Evolutionary conservation across 2,113 vertebrate genomes (phyloP), one percentile per base, ranked within the genome.

Genomic region (Lutjanus erythropterus): DNA sequence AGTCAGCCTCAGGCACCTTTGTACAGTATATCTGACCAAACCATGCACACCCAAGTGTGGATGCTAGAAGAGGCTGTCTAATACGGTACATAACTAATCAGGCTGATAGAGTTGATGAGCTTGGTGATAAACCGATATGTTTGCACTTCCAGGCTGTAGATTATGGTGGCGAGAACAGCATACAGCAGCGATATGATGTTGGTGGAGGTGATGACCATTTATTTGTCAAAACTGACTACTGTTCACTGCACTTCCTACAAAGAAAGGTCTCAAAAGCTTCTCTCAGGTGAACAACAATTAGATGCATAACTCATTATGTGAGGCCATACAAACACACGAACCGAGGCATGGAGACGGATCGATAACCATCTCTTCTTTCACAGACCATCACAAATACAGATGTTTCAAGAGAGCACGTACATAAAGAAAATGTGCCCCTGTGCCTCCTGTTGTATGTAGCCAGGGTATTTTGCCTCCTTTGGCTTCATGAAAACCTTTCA

Each of bases 351-450:
- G 18, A 68, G 59, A 60, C 11, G 37, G 62, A 89, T 90, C 83
- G 19, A 86, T 89, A 87, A 35, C 49, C 55, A 67, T 70, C 58
- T 74, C 42, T 49, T 61, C 7, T n/a, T 77, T 80, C 68, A 61
- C 60, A 72, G 29, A 69, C 74, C 58, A 75, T 66, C 64, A 60
- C 60, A 56, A 65, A 70, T 15, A 66, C 9, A 81, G 65, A 72
- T 37, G 58, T 44, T 37, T 83, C 14, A 65, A 59, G 69, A 15
- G 56, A 50, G 37, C 50, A 44, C 33, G 19, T 62, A 46, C 33
- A 29, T 46, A 23, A 39, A 68, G 15, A 69, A 76, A 52, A 67
- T 4, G 5, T 27, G 39, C 0, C 4, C 66, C 15, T 11, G 19
- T 16, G 29, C 15, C 49, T 47, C 33, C 23, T 33, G 4, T 72